A percentile compares a stretch with the other conserved stretches of the same genome.
phyloP scores from a whole-genome alignment of 1,140 invertebrate species.

The Probaryconus sp. region DNA sequence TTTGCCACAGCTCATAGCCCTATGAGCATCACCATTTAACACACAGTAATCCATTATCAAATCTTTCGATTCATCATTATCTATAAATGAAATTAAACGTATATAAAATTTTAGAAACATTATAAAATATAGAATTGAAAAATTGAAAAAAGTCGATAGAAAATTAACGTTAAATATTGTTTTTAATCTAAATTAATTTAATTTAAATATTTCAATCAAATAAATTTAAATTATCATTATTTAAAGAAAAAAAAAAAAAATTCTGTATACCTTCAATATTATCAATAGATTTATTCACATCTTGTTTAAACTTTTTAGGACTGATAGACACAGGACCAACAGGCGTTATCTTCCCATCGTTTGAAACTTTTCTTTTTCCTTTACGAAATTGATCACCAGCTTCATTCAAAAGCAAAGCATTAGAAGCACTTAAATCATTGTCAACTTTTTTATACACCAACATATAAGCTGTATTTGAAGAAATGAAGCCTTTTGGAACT shows the following conservation, averaged over 20 bases:
- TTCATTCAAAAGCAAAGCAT: slow-evolving; percentile 30
- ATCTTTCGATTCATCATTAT: slow-evolving; percentile 35
- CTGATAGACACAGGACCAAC: slow-evolving; percentile 20
- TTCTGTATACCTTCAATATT: background rate
- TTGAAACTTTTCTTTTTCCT: slow-evolving; percentile 54
- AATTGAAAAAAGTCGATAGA: too few species aligned
- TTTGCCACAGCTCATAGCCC: slow-evolving; percentile 73
- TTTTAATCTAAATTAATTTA: too few species aligned
- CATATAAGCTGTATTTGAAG: slow-evolving; percentile 83
- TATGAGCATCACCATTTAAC: slow-evolving; percentile 73
- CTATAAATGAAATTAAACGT: background rate
- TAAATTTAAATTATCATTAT: too few species aligned
- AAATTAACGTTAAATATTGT: too few species aligned
- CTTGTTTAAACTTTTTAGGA: slow-evolving; percentile 57
- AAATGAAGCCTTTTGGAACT: slow-evolving; percentile 77
- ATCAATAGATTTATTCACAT: background rate
- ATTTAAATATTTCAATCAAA: too few species aligned
- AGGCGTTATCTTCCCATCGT: slow-evolving; percentile 30
- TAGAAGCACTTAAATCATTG: slow-evolving; percentile 1
- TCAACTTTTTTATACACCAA: slow-evolving; percentile 80
- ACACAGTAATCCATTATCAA: slow-evolving; percentile 64
- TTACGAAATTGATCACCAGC: slow-evolving; percentile 35
- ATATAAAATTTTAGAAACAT: background rate
- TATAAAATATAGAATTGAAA: too few species aligned
- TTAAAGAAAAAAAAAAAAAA: too few species aligned